A percentile compares a stretch with the other conserved stretches of the same genome.
phyloP scores from a whole-genome alignment of 2,797 vertebrate species.

The Muscicapa comitata region DNA sequence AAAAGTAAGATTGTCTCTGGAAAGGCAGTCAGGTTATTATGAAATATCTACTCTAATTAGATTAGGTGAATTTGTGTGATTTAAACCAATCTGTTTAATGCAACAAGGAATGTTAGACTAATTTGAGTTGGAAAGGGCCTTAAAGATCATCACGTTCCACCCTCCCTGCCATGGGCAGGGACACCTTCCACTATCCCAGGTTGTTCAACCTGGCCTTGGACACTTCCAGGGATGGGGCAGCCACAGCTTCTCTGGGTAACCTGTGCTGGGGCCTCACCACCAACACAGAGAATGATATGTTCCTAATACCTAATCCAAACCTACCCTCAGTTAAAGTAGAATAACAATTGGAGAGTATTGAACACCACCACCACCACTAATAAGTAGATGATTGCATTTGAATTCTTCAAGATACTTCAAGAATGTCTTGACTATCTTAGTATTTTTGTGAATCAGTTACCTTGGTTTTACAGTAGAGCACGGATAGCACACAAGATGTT shows the following conservation, averaged over 20 bases:
- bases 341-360: not conserved
- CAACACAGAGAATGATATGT: not conserved
- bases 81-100: not conserved
- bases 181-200: not conserved
- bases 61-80: not conserved
- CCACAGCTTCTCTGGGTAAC: not conserved
- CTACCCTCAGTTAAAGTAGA: not conserved
- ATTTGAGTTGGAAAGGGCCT: not conserved
- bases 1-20: not conserved
- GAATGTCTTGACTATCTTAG: not conserved
- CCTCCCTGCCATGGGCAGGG: not conserved
- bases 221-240: not conserved
- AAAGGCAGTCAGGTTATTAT: not conserved
- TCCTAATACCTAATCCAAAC: not conserved
- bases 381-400: not conserved
- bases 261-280: not conserved
- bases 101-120: not conserved
- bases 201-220: fast-evolving
- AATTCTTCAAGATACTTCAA: not conserved
- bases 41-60: not conserved
- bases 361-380: not conserved
- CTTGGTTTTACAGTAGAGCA: not conserved
- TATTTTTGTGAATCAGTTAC: not conserved
- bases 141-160: not conserved
- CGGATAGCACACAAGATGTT: not conserved